Base-by-base conservation (phyloP, 2,113 vertebrate genomes). In the Equus przewalskii region DNA sequence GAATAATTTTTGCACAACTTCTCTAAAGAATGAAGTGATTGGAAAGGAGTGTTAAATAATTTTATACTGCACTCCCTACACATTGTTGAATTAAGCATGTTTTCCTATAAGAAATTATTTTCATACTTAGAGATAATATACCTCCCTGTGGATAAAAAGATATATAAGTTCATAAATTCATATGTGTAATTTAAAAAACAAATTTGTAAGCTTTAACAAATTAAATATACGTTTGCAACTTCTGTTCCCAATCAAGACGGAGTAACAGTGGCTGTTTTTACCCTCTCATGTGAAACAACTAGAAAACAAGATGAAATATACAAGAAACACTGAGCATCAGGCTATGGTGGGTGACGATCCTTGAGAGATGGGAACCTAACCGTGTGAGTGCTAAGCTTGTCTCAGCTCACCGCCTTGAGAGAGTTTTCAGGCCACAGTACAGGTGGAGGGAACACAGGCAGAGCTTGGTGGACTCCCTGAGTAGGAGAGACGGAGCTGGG, bases 21-120 rank as follows among this genome's bases (percentile, higher is more conserved):
- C 22, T 51, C 69, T 91, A 69, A 93, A 84, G 44, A 87, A 19
- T 62, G 58, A 82, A 30, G 36, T 81, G 26, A 30, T 44, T 83
- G 8, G 19, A 30, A 36, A 46, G 11, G 26, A 51, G 7, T 19
- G 15, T 81, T 84, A 51, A 49, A 67, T 73, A 84, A 81, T 76
- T 94, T 83, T 91, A 60, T 67, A 67, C 12, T 89, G 56, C 7
- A 4, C 72, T 78, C 14, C 41, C 91, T 80, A 85, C 30, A 93
- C 9, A 51, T 28, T 75, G 21, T 62, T 93, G 49, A 86, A 81
- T 92, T 92, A 91, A 82, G 8, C 79, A 19, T 62, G 11, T 69
- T 80, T 96, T 95, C 21, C 44, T 93, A 6, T 33, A 70, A 60
- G 70, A 92, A 94, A 81, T 62, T 67, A 24, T 80, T 96, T 89